Base-by-base conservation (phyloP, 2,888 invertebrate genomes). In the Hartigia nigra region DNA sequence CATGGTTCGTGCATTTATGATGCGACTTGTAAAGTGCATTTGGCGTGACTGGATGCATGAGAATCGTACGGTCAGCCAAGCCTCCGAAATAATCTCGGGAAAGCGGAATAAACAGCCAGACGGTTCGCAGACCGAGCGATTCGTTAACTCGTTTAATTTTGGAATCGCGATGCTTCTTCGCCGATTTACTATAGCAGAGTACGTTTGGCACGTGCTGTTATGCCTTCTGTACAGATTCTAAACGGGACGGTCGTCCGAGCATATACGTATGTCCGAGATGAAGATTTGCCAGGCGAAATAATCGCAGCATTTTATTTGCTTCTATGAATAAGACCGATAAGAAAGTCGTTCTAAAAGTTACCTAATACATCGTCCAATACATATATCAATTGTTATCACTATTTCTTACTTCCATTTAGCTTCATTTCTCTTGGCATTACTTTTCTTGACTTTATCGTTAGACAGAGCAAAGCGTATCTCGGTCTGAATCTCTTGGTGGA, bases 41-140 rank as follows among this genome's bases (percentile, higher is more conserved):
- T 55, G 55, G 55, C 23, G 23, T 55, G 55, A 55, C 55, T 55
- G 9, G 55, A 55, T 55, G 23, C 23, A 23, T 9, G 23, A 55
- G 55, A 14, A 55, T 55, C 55, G 1, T 77, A 80, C 80, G 76
- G 82, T 80, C 78, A 76, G 84, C 81, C 77, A 82, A 79, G 76
- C 78, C 77, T 84, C 82, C 76, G 76, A 76, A 79, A 82, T 84
- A 84, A 84, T 84, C 84, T 85, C 75, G 83, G 84, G 79, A 85
- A 84, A 84, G 84, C 82, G 80, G 79, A 81, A 82, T 85, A 85
- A 85, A 85, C 82, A 84, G 84, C 81, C 82, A 86, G 86, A 86
- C 84, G 75, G 80, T 14, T 81, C 78, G 81, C 76, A 84, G 84
- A 86, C 85, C 81, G 72, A 72, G 14, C 32, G 72, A 72, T 72